Evolutionary conservation across 2,797 vertebrate genomes (phyloP).

Genomic region (Aldrovandia affinis): DNA sequence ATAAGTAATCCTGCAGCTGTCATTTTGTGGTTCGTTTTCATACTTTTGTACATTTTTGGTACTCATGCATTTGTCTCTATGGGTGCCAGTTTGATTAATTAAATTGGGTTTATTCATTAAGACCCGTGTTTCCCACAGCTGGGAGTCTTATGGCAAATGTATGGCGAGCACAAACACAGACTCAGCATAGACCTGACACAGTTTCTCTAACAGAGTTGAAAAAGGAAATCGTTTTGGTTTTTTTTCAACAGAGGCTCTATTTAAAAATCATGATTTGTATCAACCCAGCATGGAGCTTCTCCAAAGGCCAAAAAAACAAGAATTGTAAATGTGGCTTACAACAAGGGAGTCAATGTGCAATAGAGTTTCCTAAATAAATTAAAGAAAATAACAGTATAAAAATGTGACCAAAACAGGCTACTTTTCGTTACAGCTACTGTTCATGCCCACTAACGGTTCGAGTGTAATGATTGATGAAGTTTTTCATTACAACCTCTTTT

Average conservation of each 20-base stretch:
- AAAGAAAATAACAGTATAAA: no score
- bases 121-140: conserved; percentile 52
- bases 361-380: no score
- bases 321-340: neutral
- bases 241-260: neutral
- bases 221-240: neutral
- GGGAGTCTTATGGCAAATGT: conserved; percentile 40
- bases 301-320: no score
- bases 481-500: neutral
- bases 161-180: conserved; percentile 15
- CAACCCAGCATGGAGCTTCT: neutral
- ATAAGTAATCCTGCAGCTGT: neutral
- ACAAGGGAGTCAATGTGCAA: neutral
- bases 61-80: conserved; percentile 47
- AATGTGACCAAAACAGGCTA: no score
- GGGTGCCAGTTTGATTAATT: conserved; percentile 52
- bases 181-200: neutral
- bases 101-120: conserved; percentile 58
- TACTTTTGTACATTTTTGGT: neutral
- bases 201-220: neutral
- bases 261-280: neutral
- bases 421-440: no score
- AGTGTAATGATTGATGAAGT: neutral
- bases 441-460: no score
- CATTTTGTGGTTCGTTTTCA: neutral